phyloP scores from a whole-genome alignment of 2,888 invertebrate species.

The Thera obeliscata region DNA sequence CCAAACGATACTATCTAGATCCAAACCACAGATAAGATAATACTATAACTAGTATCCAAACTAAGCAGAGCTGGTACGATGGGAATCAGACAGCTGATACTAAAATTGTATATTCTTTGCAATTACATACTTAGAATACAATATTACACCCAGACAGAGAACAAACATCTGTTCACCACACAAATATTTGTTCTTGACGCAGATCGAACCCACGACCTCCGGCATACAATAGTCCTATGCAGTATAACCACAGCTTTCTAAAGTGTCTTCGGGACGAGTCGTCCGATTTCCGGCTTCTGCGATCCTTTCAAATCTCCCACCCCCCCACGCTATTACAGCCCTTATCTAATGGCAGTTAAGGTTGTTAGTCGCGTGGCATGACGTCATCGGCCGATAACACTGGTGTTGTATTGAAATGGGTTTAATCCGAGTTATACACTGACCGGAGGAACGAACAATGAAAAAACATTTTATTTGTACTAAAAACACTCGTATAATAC shows the following conservation, averaged over 20 bases:
- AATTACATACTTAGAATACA: too few relatives aligned
- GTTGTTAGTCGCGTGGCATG: conserved; percentile 1
- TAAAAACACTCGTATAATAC: not conserved
- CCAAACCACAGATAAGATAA: too few relatives aligned
- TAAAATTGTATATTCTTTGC: too few relatives aligned
- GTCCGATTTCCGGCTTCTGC: conserved; percentile 62
- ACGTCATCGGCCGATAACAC: conserved; percentile 32
- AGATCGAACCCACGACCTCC: too few relatives aligned
- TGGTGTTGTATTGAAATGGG: conserved; percentile 21
- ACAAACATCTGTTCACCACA: too few relatives aligned
- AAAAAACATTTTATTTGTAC: not conserved
- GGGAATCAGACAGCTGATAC: too few relatives aligned
- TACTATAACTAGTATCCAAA: too few relatives aligned
- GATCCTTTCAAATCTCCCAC: conserved; percentile 46
- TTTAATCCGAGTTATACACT: conserved; percentile 26
- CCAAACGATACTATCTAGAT: too few relatives aligned
- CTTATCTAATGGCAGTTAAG: conserved; percentile 6
- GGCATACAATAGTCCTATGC: conserved; percentile 1
- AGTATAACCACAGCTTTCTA: conserved; percentile 37
- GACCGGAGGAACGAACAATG: not conserved
- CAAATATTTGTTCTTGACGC: too few relatives aligned
- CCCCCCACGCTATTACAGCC: conserved; percentile 12
- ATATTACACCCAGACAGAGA: too few relatives aligned
- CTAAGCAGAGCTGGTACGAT: too few relatives aligned
- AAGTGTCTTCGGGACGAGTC: conserved; percentile 59